phyloP scores from a whole-genome alignment of 1,140 invertebrate genomes.

The Drosophila bipectinata region DNA sequence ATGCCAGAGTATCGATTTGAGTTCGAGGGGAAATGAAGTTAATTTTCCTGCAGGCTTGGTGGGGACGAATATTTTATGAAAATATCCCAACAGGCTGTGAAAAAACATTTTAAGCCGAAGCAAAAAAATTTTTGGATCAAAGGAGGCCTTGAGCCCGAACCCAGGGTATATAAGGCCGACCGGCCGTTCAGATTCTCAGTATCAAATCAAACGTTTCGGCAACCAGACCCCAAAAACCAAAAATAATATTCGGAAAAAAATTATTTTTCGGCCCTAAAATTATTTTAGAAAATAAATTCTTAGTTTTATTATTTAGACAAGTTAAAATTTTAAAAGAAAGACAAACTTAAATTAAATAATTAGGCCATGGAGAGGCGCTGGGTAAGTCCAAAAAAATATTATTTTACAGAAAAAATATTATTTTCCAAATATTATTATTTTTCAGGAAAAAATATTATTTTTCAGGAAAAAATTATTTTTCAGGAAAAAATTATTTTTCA shows the following conservation, averaged over 20 bases:
- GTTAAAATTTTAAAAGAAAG: background rate
- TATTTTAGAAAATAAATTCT: background rate
- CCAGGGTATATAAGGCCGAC: background rate
- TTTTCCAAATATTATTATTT: background rate
- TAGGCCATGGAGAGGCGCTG: background rate
- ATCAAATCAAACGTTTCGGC: background rate
- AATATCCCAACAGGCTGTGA: too few relatives aligned
- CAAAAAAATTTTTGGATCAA: background rate
- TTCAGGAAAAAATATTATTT: background rate
- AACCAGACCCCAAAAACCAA: background rate
- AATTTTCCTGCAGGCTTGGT: too few relatives aligned
- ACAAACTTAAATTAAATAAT: background rate
- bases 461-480: too few relatives aligned
- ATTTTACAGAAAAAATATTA: background rate
- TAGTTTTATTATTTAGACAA: background rate
- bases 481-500: background rate
- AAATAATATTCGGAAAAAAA: background rate
- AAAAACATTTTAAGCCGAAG: background rate
- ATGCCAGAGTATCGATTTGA: slow-evolving; percentile 21
- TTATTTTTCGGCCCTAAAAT: background rate
- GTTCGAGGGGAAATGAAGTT: too few relatives aligned
- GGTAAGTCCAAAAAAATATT: background rate
- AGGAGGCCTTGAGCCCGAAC: background rate
- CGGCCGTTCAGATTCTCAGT: background rate
- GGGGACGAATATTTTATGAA: too few relatives aligned